These are phyloP conservation scores for Chaenogobius annularis DNA, from an alignment of 2,113 vertebrate genomes.

Conservation along the genomic window DNA sequence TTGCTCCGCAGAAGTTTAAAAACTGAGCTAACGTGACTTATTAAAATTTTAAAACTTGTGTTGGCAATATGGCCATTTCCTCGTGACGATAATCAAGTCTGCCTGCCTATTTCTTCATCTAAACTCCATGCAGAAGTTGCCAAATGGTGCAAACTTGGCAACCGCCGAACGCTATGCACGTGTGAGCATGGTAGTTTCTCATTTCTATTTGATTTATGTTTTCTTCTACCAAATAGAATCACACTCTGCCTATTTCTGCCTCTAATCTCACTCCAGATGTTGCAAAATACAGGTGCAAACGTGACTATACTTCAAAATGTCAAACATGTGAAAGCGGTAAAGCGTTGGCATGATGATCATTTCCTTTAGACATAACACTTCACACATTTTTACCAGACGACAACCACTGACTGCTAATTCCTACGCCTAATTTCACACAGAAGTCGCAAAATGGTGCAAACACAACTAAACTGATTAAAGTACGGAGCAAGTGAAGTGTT, in stretches of 20 bases:
- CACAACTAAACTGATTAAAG: no score
- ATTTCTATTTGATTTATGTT: not conserved
- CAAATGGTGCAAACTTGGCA: no score
- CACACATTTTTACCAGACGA: no score
- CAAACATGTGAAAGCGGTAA: not conserved
- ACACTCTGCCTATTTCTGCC: not conserved
- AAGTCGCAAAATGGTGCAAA: no score
- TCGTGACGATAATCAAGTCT: no score
- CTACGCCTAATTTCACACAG: no score
- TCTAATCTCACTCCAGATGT: constrained; percentile 16
- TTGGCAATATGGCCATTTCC: not conserved
- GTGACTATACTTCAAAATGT: not conserved
- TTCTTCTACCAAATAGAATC: not conserved
- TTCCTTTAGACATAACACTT: not conserved
- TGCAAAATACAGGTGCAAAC: not conserved
- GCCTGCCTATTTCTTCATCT: no score
- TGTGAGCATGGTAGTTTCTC: not conserved
- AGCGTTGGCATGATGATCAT: not conserved
- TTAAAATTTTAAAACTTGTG: not conserved
- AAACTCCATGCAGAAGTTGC: no score
- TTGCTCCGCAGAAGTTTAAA: constrained; percentile 5
- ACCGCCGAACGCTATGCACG: not conserved
- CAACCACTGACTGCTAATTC: no score
- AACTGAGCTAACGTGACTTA: not conserved
- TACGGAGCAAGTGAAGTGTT: not conserved